A percentile compares a stretch with the other conserved stretches of the same genome.
Conservation (phyloP, 2,888 invertebrate species). For the Phymatocera aterrima region DNA sequence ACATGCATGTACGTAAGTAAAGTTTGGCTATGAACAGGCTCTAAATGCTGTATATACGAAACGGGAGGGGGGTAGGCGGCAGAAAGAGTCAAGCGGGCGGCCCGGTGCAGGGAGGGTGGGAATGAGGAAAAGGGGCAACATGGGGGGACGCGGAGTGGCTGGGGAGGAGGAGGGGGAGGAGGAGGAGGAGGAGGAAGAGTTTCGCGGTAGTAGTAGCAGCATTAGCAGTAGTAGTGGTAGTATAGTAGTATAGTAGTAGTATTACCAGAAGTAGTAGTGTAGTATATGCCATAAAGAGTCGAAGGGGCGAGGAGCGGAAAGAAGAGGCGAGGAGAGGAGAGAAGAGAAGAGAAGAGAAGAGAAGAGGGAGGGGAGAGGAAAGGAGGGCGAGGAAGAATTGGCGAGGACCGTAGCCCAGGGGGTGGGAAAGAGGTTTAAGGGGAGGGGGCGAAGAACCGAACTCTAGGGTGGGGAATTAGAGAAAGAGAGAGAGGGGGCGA, state of each 20-base stretch:
- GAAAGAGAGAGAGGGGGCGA: slow-evolving; percentile 23
- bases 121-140: slow-evolving; percentile 50
- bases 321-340: slow-evolving; percentile 53
- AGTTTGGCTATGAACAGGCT: slow-evolving; percentile 69
- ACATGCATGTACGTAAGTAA: slow-evolving; percentile 50
- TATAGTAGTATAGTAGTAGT: slow-evolving; percentile 52
- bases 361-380: slow-evolving; percentile 50
- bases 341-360: slow-evolving; percentile 53
- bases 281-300: slow-evolving; percentile 54
- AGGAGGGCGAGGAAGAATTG: slow-evolving; percentile 48
- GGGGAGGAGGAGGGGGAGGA: slow-evolving; percentile 51
- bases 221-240: slow-evolving; percentile 61
- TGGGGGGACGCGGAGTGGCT: slow-evolving; percentile 53
- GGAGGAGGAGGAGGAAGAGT: slow-evolving; percentile 53
- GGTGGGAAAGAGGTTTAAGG: slow-evolving; percentile 47
- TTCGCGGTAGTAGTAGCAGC: slow-evolving; percentile 56
- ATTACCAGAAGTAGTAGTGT: slow-evolving; percentile 61
- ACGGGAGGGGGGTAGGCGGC: slow-evolving; percentile 61
- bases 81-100: slow-evolving; percentile 53
- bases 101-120: slow-evolving; percentile 50
- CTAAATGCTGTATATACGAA: slow-evolving; percentile 63
- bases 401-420: too few species aligned
- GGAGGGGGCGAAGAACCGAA: slow-evolving; percentile 7
- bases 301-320: slow-evolving; percentile 51
- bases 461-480: slow-evolving; percentile 16